phyloP scores from a whole-genome alignment of 2,797 vertebrate genomes.

The Melanotaenia maccullochi region DNA sequence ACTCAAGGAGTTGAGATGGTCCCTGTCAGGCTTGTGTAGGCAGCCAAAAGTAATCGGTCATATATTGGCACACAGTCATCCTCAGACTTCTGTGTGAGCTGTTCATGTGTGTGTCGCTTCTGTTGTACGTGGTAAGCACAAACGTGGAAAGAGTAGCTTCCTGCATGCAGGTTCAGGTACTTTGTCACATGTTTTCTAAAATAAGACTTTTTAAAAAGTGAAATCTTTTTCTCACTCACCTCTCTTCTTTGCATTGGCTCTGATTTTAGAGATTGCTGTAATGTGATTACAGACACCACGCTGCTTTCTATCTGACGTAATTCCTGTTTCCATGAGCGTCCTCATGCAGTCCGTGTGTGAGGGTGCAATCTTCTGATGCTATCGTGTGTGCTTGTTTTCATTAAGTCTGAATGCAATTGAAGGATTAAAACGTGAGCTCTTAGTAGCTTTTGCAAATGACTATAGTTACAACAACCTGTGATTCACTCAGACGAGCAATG shows the following conservation, averaged over 20 bases:
- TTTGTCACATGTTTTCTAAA: not conserved
- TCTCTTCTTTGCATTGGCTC: slow-evolving; percentile 19
- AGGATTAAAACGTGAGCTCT: slow-evolving; percentile 17
- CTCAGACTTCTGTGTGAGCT: not conserved
- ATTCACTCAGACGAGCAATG: slow-evolving; percentile 23
- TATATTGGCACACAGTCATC: not conserved
- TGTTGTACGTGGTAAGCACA: not conserved
- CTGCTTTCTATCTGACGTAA: slow-evolving; percentile 2
- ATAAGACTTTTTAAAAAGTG: not conserved
- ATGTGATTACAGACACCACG: slow-evolving; percentile 18
- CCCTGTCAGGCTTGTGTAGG: slow-evolving; percentile 25
- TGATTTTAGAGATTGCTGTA: slow-evolving; percentile 19
- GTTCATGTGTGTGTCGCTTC: not conserved
- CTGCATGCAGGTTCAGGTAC: slow-evolving; percentile 32
- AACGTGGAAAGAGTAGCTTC: slow-evolving; percentile 6
- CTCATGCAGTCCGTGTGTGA: not conserved
- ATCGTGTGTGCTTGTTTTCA: not conserved
- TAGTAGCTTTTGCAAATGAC: not conserved
- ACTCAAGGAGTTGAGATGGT: not conserved
- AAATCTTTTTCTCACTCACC: not conserved
- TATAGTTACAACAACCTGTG: slow-evolving; percentile 21
- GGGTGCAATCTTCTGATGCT: not conserved
- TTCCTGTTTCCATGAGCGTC: slow-evolving; percentile 13
- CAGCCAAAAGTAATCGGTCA: slow-evolving; percentile 59
- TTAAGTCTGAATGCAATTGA: not conserved